A percentile compares a stretch with the other conserved stretches of the same genome.
Conservation (phyloP, 1,140 invertebrate species). For the Reticulitermes speratus region DNA sequence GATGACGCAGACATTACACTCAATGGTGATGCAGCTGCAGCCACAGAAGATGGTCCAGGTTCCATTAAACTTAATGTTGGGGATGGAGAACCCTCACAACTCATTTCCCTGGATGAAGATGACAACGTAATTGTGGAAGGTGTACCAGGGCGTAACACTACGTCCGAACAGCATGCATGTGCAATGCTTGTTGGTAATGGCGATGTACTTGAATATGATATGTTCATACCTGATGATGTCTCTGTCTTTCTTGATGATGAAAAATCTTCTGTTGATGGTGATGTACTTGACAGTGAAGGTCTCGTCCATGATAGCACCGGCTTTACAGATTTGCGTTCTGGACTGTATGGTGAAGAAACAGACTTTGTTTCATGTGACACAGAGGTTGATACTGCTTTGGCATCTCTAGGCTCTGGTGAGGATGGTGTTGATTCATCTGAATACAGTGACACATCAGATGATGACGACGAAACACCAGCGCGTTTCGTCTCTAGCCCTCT, state of each 20-base stretch:
- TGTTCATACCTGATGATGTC: too few species aligned
- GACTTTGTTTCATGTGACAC: neutral
- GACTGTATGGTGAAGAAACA: neutral
- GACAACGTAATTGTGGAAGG: constrained; percentile 6
- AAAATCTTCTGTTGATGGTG: too few species aligned
- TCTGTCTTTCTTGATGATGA: too few species aligned
- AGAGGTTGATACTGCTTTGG: neutral
- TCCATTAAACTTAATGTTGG: neutral
- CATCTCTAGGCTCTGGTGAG: neutral
- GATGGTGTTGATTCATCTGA: neutral
- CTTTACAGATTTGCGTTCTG: neutral
- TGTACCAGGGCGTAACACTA: neutral
- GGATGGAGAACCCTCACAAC: neutral
- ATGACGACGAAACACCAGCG: neutral
- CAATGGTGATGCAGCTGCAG: neutral
- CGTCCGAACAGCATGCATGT: neutral
- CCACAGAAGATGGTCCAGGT: neutral
- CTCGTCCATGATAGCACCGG: neutral
- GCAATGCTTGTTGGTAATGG: neutral
- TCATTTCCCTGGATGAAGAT: neutral
- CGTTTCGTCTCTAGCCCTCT: neutral
- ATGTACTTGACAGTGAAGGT: neutral
- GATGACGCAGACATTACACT: neutral
- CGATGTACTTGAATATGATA: neutral
- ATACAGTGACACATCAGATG: neutral